Evolutionary conservation across 2,888 invertebrate species (phyloP).

Genomic region (Caenorhabditis imperialis): DNA sequence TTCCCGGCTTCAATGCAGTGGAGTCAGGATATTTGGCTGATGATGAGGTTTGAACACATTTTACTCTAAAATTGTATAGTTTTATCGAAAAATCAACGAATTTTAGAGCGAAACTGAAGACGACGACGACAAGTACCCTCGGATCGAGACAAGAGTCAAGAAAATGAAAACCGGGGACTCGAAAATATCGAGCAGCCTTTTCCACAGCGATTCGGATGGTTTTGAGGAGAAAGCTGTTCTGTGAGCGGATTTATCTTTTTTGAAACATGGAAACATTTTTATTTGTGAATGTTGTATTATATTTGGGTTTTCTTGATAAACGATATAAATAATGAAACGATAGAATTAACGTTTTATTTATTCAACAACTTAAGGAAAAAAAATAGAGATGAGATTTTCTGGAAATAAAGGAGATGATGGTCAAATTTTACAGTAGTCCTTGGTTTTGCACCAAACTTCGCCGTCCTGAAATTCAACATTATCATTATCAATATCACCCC

Average conservation of each 20-base stretch:
- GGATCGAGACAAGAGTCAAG: not conserved
- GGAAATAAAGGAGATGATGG: conserved; percentile 1
- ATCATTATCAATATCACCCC: not conserved
- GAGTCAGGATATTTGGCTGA: conserved; percentile 43
- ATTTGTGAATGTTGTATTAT: too few species aligned
- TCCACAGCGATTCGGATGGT: conserved; percentile 37
- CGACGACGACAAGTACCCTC: not conserved
- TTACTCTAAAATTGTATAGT: too few species aligned
- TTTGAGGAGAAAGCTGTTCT: conserved; percentile 34
- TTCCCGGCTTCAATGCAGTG: conserved; percentile 22
- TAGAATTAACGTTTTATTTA: too few species aligned
- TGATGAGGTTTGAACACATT: conserved; percentile 25
- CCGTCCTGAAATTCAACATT: conserved; percentile 41
- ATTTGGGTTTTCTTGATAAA: too few species aligned
- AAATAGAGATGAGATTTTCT: not conserved
- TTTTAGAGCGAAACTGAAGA: conserved; percentile 33
- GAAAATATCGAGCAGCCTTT: conserved; percentile 26
- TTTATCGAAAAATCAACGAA: not conserved
- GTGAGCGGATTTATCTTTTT: too few species aligned
- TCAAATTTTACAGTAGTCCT: conserved; percentile 19
- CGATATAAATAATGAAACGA: too few species aligned
- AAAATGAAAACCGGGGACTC: not conserved
- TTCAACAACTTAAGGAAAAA: too few species aligned
- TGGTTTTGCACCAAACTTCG: conserved; percentile 59
- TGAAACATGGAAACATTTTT: too few species aligned